Evolutionary conservation across 2,113 vertebrate species (phyloP).

Genomic region (Ailuropoda melanoleuca): DNA sequence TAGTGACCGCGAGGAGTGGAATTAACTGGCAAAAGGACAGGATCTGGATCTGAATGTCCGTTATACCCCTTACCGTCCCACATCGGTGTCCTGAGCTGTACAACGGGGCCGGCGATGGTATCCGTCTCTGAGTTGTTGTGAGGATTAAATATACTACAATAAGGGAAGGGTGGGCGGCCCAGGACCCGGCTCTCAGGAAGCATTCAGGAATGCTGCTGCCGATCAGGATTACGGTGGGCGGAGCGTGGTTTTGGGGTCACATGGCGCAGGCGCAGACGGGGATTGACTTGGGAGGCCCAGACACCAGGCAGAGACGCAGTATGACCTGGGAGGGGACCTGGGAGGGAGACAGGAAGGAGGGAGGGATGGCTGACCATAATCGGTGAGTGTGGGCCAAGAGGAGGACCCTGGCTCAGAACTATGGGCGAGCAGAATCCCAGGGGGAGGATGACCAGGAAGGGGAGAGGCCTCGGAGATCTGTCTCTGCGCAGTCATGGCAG

Average conservation of each 20-base stretch:
- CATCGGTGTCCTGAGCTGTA: not conserved
- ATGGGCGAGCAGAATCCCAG: not conserved
- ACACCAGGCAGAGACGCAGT: not conserved
- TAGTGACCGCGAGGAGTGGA: not conserved
- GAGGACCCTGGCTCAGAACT: not conserved
- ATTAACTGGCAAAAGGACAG: not conserved
- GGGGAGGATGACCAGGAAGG: not conserved
- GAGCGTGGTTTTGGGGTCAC: not conserved
- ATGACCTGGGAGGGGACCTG: not conserved
- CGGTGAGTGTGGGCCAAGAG: too few species aligned
- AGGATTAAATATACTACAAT: not conserved
- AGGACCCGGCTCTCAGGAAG: not conserved
- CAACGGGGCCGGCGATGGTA: not conserved
- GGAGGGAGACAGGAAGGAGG: not conserved
- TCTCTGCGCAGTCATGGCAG: not conserved
- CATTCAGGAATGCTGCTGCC: not conserved
- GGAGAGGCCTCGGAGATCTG: not conserved
- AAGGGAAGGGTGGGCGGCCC: not conserved
- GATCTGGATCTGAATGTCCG: not conserved
- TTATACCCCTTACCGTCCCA: not conserved
- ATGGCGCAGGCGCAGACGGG: not conserved
- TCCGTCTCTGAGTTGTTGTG: not conserved
- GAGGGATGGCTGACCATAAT: not conserved
- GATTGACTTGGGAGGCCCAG: not conserved
- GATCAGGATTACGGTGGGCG: fast-evolving